Evolutionary conservation across 2,888 invertebrate species (phyloP).

Genomic region (Lobophora halterata): DNA sequence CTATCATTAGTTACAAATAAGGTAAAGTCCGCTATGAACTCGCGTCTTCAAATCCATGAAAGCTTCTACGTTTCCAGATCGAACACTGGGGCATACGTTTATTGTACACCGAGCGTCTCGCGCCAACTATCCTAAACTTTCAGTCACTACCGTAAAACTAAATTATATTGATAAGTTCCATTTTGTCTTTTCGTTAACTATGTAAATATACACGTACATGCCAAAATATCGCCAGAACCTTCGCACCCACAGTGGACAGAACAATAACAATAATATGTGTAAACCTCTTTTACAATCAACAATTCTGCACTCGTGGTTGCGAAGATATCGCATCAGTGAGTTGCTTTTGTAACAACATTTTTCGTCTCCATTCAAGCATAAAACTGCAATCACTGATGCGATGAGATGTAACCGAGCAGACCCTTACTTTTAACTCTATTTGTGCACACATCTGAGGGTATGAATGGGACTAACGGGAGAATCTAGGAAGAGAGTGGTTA

Average conservation of each 20-base stretch:
- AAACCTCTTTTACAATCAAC: constrained; percentile 21
- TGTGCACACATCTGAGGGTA: no score
- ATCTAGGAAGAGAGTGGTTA: no score
- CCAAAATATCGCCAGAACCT: constrained; percentile 19
- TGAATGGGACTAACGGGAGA: no score
- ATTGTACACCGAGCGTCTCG: constrained; percentile 1
- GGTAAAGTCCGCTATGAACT: constrained; percentile 3
- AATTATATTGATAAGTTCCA: constrained; percentile 16
- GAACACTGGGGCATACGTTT: neutral
- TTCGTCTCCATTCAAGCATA: no score
- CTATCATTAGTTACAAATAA: constrained; percentile 12
- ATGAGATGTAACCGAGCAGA: constrained; percentile 6
- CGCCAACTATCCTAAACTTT: neutral
- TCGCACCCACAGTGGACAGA: constrained; percentile 14
- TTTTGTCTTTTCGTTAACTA: constrained; percentile 18
- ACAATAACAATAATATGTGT: constrained; percentile 21
- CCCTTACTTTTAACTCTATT: no score
- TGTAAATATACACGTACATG: constrained; percentile 7
- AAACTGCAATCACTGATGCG: constrained; percentile 3
- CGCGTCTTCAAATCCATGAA: neutral
- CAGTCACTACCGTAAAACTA: constrained; percentile 14
- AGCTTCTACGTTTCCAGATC: neutral
- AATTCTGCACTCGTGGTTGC: constrained; percentile 9
- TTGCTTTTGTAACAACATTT: no score
- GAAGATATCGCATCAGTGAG: constrained; percentile 8